Evolutionary conservation across 2,113 vertebrate species (phyloP).

Genomic region (Pelmatolapia mariae): DNA sequence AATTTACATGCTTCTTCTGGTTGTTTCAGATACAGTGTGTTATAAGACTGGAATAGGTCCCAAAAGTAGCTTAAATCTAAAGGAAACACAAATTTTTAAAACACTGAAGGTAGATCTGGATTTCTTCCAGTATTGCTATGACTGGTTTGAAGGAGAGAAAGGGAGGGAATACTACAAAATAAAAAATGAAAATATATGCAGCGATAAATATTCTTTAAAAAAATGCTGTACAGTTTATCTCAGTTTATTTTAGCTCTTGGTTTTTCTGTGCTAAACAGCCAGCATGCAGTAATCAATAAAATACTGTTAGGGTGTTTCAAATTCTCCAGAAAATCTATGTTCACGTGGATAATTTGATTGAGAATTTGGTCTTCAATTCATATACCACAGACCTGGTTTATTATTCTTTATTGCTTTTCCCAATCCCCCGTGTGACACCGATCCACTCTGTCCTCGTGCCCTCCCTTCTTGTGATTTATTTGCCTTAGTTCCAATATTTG

Average conservation of each 20-base stretch:
- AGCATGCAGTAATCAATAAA: neutral
- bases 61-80: neutral
- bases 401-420: conserved; percentile 5
- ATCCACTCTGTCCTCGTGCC: conserved; percentile 9
- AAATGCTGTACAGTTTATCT: neutral
- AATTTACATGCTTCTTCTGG: neutral
- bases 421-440: conserved; percentile 3
- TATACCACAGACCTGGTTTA: neutral
- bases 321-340: neutral
- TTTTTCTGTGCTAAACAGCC: neutral
- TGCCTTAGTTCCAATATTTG: conserved; percentile 80
- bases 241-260: no score
- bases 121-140: neutral
- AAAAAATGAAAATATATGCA: neutral
- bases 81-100: neutral
- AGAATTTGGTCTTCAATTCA: neutral
- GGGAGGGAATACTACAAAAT: neutral
- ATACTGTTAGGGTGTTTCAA: neutral
- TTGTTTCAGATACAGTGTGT: neutral
- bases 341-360: neutral
- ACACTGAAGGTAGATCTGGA: neutral
- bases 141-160: neutral
- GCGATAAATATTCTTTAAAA: neutral
- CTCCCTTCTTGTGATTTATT: conserved; percentile 73
- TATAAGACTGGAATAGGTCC: neutral